Evolutionary conservation across 2,797 vertebrate species (phyloP), one percentile per base, ranked within the genome.

Genomic region (Distichodus sexfasciatus): DNA sequence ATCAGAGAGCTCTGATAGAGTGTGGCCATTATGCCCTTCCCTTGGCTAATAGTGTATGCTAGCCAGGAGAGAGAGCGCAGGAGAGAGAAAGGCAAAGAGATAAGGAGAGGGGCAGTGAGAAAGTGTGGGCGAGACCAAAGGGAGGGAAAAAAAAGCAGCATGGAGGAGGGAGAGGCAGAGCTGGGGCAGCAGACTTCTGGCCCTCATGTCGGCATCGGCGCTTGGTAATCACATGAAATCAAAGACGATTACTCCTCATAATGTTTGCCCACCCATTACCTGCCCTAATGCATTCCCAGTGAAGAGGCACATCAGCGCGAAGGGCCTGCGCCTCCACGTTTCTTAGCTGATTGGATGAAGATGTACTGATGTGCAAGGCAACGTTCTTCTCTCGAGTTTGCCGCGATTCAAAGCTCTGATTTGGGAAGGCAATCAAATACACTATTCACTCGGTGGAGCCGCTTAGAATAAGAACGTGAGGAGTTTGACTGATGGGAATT

Each of bases 241-340:
- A 93, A 89, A 91, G 85, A 88, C 89, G 84, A 91, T 91, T 90
- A 91, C 89, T 91, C 90, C 89, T 91, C 87, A 90, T 89, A 87
- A 90, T 85, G 90, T 91, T 90, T 90, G 89, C 85, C 85, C 90
- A 89, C 85, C 87, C 89, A 92, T 92, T 91, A 91, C 88, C 64
- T 72, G 83, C 40, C 85, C 79, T 89, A 91, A 91, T 86, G 83
- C 86, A 87, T 84, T 87, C 60, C 78, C 77, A 71, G 76, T 88
- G 86, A 89, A 71, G 69, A 75, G 69, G 61, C 35, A 23, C 51
- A 75, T 47, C 40, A 66, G 62, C 67, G 66, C 57, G 29, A 44
- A 74, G 57, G 59, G 65, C 38, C 35, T 46, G 63, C 54, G 28
- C 43, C 63, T 43, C 23, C 55, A 50, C 63, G 43, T 68, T 46